Evolutionary conservation across 2,113 vertebrate species (phyloP).

Genomic region (Macaca nemestrina): DNA sequence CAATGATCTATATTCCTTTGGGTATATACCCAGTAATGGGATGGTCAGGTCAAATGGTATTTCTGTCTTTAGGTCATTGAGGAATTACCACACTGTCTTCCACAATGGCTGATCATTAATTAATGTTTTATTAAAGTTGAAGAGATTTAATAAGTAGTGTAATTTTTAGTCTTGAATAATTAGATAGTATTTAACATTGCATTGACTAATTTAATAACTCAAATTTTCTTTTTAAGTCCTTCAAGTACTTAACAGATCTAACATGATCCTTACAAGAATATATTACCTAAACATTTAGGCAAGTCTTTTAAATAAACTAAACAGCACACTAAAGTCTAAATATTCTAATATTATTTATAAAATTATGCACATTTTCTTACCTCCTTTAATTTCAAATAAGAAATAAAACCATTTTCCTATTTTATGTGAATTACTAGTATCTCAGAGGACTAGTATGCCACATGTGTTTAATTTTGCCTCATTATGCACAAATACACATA

Average conservation of each 20-base stretch:
- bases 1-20: too few species aligned
- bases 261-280: not conserved
- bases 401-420: not conserved
- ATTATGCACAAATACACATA: not conserved
- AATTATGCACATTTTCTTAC: not conserved
- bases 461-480: not conserved
- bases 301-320: not conserved
- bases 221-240: not conserved
- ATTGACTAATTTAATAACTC: not conserved
- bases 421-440: not conserved
- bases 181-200: not conserved
- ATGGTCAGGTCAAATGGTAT: too few species aligned
- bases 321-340: not conserved
- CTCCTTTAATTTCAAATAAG: not conserved
- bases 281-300: not conserved
- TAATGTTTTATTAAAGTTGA: conserved; percentile 23
- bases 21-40: too few species aligned
- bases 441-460: not conserved
- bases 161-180: not conserved
- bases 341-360: not conserved
- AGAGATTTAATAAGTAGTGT: not conserved
- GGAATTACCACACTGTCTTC: too few species aligned
- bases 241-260: not conserved
- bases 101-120: not conserved
- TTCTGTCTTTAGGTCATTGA: too few species aligned